Evolutionary conservation across 2,113 vertebrate genomes (phyloP).

Genomic region (Protobothrops flavoviridis): DNA sequence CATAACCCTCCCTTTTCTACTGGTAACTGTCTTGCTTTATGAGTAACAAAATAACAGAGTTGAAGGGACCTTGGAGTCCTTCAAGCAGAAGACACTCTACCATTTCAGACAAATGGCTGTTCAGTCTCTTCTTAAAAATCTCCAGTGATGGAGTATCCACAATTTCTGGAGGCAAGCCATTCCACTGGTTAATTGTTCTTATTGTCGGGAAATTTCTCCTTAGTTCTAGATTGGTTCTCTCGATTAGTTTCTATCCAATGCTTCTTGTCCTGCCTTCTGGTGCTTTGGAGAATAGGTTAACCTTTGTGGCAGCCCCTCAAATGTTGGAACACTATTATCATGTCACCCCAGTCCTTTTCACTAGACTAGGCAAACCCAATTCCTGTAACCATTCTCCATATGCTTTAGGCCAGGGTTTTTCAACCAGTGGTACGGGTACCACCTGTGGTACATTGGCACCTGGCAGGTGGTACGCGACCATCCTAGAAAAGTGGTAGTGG

Average conservation of each 20-base stretch:
- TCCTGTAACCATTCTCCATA: background rate
- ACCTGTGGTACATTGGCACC: no score
- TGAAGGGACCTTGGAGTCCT: background rate
- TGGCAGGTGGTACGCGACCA: no score
- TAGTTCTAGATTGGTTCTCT: background rate
- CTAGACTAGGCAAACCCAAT: background rate
- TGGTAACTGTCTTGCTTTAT: background rate
- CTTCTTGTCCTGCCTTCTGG: background rate
- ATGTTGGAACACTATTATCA: no score
- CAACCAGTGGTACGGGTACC: no score
- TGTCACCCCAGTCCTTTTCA: background rate
- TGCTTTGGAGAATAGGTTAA: background rate
- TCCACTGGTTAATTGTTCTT: background rate
- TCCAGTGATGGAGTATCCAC: background rate
- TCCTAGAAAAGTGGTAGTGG: no score
- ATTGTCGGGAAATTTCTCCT: background rate
- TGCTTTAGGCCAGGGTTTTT: background rate
- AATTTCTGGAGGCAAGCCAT: background rate
- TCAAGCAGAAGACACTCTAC: background rate
- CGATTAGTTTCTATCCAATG: background rate
- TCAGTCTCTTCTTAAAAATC: background rate
- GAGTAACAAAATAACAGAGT: background rate
- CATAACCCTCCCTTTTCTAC: background rate
- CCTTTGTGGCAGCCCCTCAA: background rate
- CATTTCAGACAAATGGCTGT: background rate